phyloP scores from a whole-genome alignment of 2,113 vertebrate genomes.

The Amblyopsis rosae region DNA sequence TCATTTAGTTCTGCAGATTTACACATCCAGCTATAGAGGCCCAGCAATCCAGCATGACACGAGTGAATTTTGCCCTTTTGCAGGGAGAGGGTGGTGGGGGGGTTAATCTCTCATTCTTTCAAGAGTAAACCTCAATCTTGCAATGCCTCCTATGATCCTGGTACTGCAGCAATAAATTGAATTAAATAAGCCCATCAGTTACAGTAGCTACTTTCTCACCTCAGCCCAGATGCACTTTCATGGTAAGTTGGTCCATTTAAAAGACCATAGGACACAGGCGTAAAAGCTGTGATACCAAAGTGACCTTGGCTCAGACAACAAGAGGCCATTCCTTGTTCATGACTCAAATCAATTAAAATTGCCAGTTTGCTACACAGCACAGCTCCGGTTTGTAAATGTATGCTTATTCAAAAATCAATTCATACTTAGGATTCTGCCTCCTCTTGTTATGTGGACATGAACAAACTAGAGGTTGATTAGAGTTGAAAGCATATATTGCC shows the following conservation, averaged over 20 bases:
- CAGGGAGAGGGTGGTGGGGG: conserved; percentile 17
- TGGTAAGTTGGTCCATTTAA: conserved; percentile 69
- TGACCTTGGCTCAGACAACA: conserved; percentile 74
- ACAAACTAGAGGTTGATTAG: conserved; percentile 58
- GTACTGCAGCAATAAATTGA: conserved; percentile 70
- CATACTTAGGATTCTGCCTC: conserved; percentile 60
- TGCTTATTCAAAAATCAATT: conserved; percentile 79
- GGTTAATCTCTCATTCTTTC: conserved; percentile 75
- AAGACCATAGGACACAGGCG: conserved; percentile 56
- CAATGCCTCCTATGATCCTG: conserved; percentile 63
- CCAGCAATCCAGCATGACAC: conserved; percentile 71
- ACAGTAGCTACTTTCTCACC: conserved; percentile 75
- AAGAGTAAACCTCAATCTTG: conserved; percentile 66
- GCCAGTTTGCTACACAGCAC: conserved; percentile 58
- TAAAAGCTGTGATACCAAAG: conserved; percentile 38
- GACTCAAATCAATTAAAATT: conserved; percentile 78
- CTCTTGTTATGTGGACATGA: conserved; percentile 51
- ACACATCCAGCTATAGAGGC: conserved; percentile 56
- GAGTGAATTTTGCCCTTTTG: conserved; percentile 63
- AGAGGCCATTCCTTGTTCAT: conserved; percentile 66
- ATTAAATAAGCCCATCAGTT: conserved; percentile 80
- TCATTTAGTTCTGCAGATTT: conserved; percentile 78
- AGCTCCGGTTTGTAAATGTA: conserved; percentile 74
- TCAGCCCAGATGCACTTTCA: conserved; percentile 74
- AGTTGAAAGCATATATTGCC: conserved; percentile 38